Conservation (phyloP, 2,888 invertebrate species). For the Himalopsyche kuldschensis region DNA sequence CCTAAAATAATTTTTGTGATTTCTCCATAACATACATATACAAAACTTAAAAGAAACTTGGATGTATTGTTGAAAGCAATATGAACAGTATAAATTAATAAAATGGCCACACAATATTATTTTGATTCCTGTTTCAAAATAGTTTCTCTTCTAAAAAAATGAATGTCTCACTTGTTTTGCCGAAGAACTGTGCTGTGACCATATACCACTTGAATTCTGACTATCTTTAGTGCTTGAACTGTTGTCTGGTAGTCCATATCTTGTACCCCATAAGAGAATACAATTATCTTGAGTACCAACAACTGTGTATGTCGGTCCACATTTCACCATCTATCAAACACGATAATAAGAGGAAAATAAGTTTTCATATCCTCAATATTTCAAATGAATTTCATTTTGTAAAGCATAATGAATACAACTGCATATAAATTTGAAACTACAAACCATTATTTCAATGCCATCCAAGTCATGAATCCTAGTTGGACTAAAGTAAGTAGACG, state of each 20-base stretch:
- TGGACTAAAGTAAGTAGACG: constrained; percentile 7
- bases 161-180: neutral
- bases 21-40: too few relatives aligned
- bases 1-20: too few relatives aligned
- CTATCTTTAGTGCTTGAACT: constrained; percentile 23
- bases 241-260: constrained; percentile 48
- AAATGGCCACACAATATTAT: too few relatives aligned
- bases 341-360: neutral
- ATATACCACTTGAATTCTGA: constrained; percentile 29
- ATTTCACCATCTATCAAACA: constrained; percentile 59
- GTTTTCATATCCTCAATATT: too few relatives aligned
- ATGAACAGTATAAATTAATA: too few relatives aligned
- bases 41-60: too few relatives aligned
- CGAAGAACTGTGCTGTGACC: constrained; percentile 17
- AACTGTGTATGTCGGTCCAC: constrained; percentile 68
- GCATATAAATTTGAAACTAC: neutral
- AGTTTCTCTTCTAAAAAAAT: too few relatives aligned
- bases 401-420: too few relatives aligned
- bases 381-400: too few relatives aligned
- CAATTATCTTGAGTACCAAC: constrained; percentile 67
- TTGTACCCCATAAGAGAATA: constrained; percentile 70
- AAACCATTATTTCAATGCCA: constrained; percentile 6
- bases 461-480: constrained; percentile 18
- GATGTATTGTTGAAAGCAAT: too few relatives aligned
- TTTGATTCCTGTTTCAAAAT: too few relatives aligned